Base-by-base conservation (phyloP, 2,113 vertebrate genomes). In the Marmota monax region DNA sequence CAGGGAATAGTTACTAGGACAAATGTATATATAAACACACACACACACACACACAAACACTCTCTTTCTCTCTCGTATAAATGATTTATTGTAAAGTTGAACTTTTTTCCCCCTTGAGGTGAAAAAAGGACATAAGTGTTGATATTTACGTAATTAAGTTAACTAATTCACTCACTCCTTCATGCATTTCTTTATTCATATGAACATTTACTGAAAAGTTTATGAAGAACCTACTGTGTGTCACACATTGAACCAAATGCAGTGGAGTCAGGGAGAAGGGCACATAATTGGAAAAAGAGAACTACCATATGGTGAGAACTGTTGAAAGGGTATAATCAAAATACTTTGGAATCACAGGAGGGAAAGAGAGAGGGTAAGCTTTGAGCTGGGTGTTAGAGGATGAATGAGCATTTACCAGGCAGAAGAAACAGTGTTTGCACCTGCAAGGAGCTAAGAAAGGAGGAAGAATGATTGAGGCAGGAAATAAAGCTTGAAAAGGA, bases 1-100 rank as follows among this genome's bases (percentile, higher is more conserved):
- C 88, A 90, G 92, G 96, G 92, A 96, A 84, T 91, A 96, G 72
- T 97, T 84, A 45, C 61, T 74, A 53, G 61, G 97, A 84, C 82
- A 97, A 98, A 95, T 22, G 94, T 34, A 7, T 84, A 84, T n/a
- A 73, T 14, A 65, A 13, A 95, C 16, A 53, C 39, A 58, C 25
- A 65, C 58, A 83, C 25, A 61, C 58, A 61, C 58, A 61, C 8
- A 56, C 58, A 61, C 58, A 70, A 23, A 87, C 7, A 45, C 27
- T 23, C 58, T 61, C 58, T 23, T 25, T 61, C 61, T 63, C 16
- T 80, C 93, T 87, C 13, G n/a, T 92, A 45, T 80, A 96, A 94
- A 69, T 69, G 96, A 25, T 84, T 73, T 96, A 45, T 91, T 77
- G 51, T 91, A 92, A 88, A 96, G 56, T 96, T 79, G 51, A 45